Conservation (phyloP, 2,888 invertebrate genomes). For the Trachelus troglodyta region DNA sequence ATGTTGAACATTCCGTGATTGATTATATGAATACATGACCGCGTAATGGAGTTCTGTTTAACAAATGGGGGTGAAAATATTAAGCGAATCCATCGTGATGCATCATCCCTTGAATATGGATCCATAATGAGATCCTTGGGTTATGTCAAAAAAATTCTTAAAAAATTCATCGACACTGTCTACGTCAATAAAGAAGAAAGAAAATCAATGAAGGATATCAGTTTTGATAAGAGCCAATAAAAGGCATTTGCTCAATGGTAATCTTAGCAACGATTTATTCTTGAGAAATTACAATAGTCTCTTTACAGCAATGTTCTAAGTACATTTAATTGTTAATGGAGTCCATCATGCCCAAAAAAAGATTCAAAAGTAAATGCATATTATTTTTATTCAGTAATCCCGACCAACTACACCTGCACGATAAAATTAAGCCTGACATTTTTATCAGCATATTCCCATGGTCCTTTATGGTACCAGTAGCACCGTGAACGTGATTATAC, state of each 20-base stretch:
- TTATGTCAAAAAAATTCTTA: slow-evolving; percentile 13
- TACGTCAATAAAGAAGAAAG: background rate
- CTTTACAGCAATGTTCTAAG: background rate
- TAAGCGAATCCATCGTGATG: background rate
- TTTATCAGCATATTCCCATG: slow-evolving; percentile 64
- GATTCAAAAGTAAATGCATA: slow-evolving; percentile 1
- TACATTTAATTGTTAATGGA: background rate
- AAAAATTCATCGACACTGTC: background rate
- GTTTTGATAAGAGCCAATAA: background rate
- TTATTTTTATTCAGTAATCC: background rate
- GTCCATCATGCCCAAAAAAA: background rate
- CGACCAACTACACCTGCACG: slow-evolving; percentile 16
- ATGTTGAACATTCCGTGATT: slow-evolving; percentile 52
- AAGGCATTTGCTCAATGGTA: background rate
- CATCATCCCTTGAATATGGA: background rate
- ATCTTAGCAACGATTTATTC: background rate
- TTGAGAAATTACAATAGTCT: background rate
- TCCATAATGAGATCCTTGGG: background rate
- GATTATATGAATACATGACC: slow-evolving; percentile 53
- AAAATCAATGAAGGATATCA: background rate
- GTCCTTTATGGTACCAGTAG: slow-evolving; percentile 59
- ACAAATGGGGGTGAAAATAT: slow-evolving; percentile 15
- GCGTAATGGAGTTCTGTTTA: slow-evolving; percentile 45
- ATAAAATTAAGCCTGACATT: slow-evolving; percentile 40
- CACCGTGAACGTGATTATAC: slow-evolving; percentile 50